Evolutionary conservation across 35 echinoderm and acorn worm species (phyloP), one percentile per base, ranked within the genome.

Genomic region (Apostichopus californicus): DNA sequence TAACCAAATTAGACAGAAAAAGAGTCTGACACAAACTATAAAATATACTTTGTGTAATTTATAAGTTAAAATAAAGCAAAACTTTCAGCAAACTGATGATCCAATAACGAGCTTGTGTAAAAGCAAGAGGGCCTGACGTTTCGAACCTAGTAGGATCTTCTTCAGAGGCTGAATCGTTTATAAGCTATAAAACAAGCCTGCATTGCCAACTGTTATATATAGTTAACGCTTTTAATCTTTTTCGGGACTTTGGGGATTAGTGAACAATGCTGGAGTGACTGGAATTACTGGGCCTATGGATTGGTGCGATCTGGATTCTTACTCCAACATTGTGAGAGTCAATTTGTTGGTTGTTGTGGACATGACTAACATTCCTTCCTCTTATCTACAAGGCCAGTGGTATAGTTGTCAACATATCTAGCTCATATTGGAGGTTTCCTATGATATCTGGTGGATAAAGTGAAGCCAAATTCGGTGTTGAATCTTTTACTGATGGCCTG

Each of bases 231-330:
- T 46, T 46, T 46, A 46, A 46, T 75, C 7, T 20, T 20, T 75
- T 75, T 75, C 54, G 95, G 97, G 95, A 77, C 92, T 98, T 12
- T 96, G 97, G 95, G 97, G 97, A 7, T 53, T 98, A 26, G 91
- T 98, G 17, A 98, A 98, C 65, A 98, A 98, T 84, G 97, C 97
- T 56, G 97, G 97, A 11, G 77, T 96, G 6, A 68, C 87, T 22
- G 81, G 79, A 7, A 78, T 78, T 77, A 54, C 57, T n/a, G 97
- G 87, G 17, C 93, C 87, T 2, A 71, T 91, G 17, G 87, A 91
- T 26, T 98, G 97, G 97, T 77, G 80, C 15, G 86, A 65, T 22
- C 28, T 89, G n/a, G 91, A 94, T 11, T 87, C 96, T 12, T 94
- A 95, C 56, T 68, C 89, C 52, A 92, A 85, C 25, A 77, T 94